Evolutionary conservation across 2,888 invertebrate species (phyloP).

Genomic region (Cactoblastis cactorum): DNA sequence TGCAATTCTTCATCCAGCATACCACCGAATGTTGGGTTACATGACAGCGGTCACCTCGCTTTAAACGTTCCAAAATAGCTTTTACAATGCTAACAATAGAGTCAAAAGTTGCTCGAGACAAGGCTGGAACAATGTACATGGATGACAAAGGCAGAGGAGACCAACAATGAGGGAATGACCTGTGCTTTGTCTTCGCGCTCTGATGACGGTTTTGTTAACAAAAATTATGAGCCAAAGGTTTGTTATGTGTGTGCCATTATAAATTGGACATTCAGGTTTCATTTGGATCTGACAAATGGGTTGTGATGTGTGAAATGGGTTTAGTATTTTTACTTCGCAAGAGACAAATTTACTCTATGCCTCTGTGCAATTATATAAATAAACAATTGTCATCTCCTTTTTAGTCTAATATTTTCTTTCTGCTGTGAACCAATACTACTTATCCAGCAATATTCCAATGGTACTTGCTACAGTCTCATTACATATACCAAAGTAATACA

Average conservation of each 20-base stretch:
- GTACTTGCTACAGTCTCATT: too few species aligned
- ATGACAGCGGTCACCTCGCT: neutral
- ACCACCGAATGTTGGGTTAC: constrained; percentile 4
- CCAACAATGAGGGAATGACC: constrained; percentile 28
- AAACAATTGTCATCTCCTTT: too few species aligned
- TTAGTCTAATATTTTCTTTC: too few species aligned
- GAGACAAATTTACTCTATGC: too few species aligned
- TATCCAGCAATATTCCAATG: too few species aligned
- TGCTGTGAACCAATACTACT: too few species aligned
- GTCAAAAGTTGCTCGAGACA: neutral
- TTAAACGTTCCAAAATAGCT: neutral
- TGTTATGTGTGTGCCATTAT: neutral
- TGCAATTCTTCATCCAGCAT: constrained; percentile 1
- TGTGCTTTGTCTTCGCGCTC: constrained; percentile 27
- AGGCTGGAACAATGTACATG: constrained; percentile 1
- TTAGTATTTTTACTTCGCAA: too few species aligned
- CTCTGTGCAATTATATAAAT: too few species aligned
- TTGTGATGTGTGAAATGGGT: neutral
- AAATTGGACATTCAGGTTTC: constrained; percentile 1
- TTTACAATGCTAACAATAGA: neutral
- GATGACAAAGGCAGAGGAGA: constrained; percentile 5
- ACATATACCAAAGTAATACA: too few species aligned
- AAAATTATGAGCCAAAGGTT: constrained; percentile 27
- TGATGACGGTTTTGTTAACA: constrained; percentile 40
- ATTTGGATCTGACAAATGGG: neutral